Evolutionary conservation across 2,797 vertebrate species (phyloP).

Genomic region (Vespertilio murinus): DNA sequence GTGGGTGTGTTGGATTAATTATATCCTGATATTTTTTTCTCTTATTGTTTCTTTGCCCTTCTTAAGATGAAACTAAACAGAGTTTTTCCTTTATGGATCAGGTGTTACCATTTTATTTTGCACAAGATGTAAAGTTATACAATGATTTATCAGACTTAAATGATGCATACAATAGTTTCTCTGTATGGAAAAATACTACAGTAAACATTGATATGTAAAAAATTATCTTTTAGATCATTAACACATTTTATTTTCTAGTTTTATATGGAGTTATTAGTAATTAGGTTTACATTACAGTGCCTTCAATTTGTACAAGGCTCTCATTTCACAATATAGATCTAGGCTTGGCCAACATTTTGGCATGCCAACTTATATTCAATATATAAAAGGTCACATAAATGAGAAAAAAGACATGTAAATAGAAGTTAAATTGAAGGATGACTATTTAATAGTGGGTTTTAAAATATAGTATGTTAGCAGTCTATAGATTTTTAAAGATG

Average conservation of each 20-base stretch:
- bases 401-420: neutral
- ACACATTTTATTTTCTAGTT: constrained; percentile 46
- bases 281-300: neutral
- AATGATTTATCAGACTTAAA: constrained; percentile 27
- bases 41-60: neutral
- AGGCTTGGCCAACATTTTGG: constrained; percentile 26
- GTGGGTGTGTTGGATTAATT: neutral
- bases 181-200: constrained; percentile 48
- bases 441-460: constrained; percentile 7
- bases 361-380: constrained; percentile 25
- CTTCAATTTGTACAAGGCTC: constrained; percentile 18
- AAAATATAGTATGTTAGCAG: constrained; percentile 9
- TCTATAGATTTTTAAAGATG: neutral
- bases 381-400: constrained; percentile 32
- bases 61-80: constrained; percentile 53
- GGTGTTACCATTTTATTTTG: constrained; percentile 34
- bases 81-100: neutral
- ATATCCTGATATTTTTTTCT: neutral
- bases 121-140: constrained; percentile 27
- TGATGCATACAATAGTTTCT: constrained; percentile 40
- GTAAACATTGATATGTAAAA: neutral
- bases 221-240: constrained; percentile 38
- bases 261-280: constrained; percentile 28
- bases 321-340: constrained; percentile 28
- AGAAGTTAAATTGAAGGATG: neutral